A percentile compares a stretch with the other conserved stretches of the same genome.
Evolutionary conservation across 2,888 invertebrate species (phyloP).

Genomic region (Phaonia tiefii): DNA sequence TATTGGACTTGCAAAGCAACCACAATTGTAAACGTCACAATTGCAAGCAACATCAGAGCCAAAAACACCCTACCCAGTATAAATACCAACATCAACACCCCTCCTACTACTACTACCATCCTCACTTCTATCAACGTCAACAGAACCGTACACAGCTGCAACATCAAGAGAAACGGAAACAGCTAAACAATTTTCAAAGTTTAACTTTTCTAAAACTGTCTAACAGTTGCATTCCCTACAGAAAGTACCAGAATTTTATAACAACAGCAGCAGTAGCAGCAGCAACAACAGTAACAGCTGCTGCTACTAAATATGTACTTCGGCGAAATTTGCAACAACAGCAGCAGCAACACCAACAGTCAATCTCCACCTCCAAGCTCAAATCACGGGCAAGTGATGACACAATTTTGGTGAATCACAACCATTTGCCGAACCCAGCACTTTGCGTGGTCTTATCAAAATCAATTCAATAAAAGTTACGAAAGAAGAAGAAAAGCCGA

Average conservation of each 20-base stretch:
- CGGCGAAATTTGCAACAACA: constrained; percentile 1
- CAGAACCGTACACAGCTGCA: constrained; percentile 16
- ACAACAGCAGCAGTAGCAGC: constrained; percentile 45
- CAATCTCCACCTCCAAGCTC: constrained; percentile 17
- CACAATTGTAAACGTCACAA: constrained; percentile 29
- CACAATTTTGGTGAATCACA: constrained; percentile 36
- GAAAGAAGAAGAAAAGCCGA: constrained; percentile 3
- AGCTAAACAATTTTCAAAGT: constrained; percentile 44
- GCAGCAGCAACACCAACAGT: no score
- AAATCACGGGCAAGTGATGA: constrained; percentile 25
- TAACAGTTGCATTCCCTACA: constrained; percentile 42
- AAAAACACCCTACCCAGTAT: no score
- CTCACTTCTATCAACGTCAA: constrained; percentile 10
- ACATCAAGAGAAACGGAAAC: constrained; percentile 50
- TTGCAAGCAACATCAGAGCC: constrained; percentile 5
- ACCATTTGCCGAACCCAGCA: constrained; percentile 6
- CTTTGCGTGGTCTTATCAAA: constrained; percentile 23
- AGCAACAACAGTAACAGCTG: constrained; percentile 23
- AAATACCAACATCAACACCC: constrained; percentile 13
- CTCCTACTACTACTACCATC: not conserved
- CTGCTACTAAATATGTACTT: constrained; percentile 43
- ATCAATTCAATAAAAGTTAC: constrained; percentile 20
- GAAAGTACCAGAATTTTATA: not conserved
- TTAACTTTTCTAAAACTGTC: constrained; percentile 52
- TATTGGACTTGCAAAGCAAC: constrained; percentile 24